Evolutionary conservation across 2,888 invertebrate species (phyloP).

Genomic region (Acanthacorydalis orientalis): DNA sequence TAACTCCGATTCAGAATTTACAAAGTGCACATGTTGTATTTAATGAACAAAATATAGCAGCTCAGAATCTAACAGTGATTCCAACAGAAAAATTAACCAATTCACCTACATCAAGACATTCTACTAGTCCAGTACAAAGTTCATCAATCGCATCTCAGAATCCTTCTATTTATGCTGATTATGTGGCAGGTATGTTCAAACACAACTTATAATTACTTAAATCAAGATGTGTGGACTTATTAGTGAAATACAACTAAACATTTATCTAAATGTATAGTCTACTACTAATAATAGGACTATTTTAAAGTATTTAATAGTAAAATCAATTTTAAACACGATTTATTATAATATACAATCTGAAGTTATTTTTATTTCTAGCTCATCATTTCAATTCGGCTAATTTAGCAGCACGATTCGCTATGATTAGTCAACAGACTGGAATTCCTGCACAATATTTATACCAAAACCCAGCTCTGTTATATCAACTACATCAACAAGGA

Average conservation of each 20-base stretch:
- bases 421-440: constrained; percentile 23
- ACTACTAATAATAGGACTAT: no score
- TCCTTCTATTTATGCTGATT: constrained; percentile 4
- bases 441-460: constrained; percentile 23
- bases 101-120: constrained; percentile 15
- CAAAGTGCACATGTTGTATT: constrained; percentile 17
- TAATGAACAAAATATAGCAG: constrained; percentile 11
- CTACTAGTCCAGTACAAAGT: constrained; percentile 25
- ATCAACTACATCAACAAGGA: constrained; percentile 23
- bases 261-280: no score
- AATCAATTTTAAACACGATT: not conserved
- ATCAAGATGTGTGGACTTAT: no score
- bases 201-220: no score
- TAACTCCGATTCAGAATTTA: constrained; percentile 23
- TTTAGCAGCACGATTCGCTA: constrained; percentile 23
- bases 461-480: constrained; percentile 22
- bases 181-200: constrained; percentile 1
- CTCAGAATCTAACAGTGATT: constrained; percentile 11
- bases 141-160: constrained; percentile 18
- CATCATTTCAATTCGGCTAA: constrained; percentile 17
- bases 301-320: not conserved
- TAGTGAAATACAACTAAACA: no score
- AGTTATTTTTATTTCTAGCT: not conserved
- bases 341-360: not conserved
- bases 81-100: constrained; percentile 5